phyloP scores from a whole-genome alignment of 1,140 invertebrate genomes.

The Heliconius hewitsoni region DNA sequence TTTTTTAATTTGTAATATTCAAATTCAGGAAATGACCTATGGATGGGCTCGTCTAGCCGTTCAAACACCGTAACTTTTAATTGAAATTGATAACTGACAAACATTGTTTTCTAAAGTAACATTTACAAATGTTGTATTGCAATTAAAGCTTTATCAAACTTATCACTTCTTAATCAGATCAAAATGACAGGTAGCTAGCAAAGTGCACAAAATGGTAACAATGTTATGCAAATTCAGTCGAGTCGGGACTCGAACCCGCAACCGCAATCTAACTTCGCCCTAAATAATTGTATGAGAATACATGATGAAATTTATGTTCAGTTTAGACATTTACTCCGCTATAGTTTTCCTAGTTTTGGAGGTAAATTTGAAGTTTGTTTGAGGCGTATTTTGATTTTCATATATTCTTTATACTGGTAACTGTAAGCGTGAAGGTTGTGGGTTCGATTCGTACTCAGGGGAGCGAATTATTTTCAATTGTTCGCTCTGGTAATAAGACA shows the following conservation, averaged over 20 bases:
- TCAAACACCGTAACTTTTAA: too few species aligned
- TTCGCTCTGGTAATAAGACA: too few species aligned
- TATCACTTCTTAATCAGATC: not conserved
- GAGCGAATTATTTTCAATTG: too few species aligned
- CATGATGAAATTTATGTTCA: constrained; percentile 32
- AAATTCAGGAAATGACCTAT: too few species aligned
- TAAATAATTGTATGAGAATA: constrained; percentile 21
- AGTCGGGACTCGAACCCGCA: constrained; percentile 20
- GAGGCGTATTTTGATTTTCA: not conserved
- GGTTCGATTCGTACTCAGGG: too few species aligned
- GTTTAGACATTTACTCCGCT: constrained; percentile 25
- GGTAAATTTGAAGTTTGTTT: constrained; percentile 6
- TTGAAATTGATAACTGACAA: too few species aligned
- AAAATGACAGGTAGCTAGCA: not conserved
- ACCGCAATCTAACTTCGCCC: constrained; percentile 28
- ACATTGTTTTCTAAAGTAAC: too few species aligned
- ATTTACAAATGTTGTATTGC: not conserved
- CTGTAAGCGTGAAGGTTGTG: not conserved
- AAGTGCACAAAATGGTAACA: not conserved
- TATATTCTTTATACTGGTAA: not conserved
- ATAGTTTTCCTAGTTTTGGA: constrained; percentile 22
- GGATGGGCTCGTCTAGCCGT: too few species aligned
- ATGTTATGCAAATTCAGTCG: constrained; percentile 28
- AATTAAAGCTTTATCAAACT: not conserved
- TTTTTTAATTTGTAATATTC: too few species aligned